Evolutionary conservation across 2,888 invertebrate genomes (phyloP).

Genomic region (Sarcophaga variegata): DNA sequence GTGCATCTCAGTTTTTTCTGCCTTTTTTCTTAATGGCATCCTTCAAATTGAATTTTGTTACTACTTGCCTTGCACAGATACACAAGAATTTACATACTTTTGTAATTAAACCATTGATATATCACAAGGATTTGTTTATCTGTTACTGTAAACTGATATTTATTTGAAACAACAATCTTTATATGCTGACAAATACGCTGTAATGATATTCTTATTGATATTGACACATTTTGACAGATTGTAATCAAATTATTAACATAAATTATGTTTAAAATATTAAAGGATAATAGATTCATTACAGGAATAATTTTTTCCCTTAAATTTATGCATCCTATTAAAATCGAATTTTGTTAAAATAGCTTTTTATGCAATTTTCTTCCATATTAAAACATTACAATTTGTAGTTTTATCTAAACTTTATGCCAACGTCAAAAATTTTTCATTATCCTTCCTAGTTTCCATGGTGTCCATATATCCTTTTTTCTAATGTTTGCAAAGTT

Average conservation of each 20-base stretch:
- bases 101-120: constrained; percentile 45
- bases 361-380: too few species aligned
- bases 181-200: background rate
- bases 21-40: background rate
- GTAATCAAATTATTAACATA: constrained; percentile 54
- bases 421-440: too few species aligned
- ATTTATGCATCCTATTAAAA: too few species aligned
- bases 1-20: background rate
- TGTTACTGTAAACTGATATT: constrained; percentile 41
- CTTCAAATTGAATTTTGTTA: background rate
- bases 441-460: too few species aligned
- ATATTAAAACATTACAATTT: too few species aligned
- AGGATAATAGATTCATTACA: background rate
- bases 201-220: constrained; percentile 57
- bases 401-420: too few species aligned
- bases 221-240: constrained; percentile 63
- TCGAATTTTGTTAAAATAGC: too few species aligned
- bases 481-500: too few species aligned
- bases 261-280: background rate
- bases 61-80: background rate
- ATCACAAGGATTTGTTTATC: constrained; percentile 20
- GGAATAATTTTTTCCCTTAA: too few species aligned
- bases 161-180: background rate
- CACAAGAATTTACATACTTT: constrained; percentile 36
- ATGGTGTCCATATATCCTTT: too few species aligned